Evolutionary conservation across 1,140 invertebrate genomes (phyloP).

Genomic region (Drosophila mayri): DNA sequence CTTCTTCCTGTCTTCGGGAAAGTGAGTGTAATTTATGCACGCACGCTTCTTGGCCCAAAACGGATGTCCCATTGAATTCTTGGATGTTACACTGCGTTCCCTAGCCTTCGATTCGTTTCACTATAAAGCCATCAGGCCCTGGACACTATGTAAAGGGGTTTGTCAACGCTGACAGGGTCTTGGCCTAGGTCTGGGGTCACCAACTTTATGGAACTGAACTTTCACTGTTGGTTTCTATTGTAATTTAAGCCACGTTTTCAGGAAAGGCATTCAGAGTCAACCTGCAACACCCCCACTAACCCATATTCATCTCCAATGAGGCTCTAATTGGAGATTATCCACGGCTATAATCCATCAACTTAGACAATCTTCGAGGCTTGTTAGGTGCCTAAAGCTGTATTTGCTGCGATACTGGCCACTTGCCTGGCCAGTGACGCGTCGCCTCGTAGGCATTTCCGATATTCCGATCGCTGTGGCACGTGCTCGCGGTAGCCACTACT

Average conservation of each 20-base stretch:
- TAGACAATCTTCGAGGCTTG: neutral
- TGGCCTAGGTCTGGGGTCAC: too few species aligned
- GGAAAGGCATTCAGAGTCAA: too few species aligned
- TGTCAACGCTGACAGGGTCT: neutral
- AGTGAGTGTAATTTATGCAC: slow-evolving; percentile 64
- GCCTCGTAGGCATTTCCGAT: slow-evolving; percentile 70
- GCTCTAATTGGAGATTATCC: neutral
- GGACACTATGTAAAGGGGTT: slow-evolving; percentile 1
- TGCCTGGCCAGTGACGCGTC: slow-evolving; percentile 26
- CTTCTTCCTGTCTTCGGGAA: slow-evolving; percentile 38
- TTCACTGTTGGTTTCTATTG: too few species aligned
- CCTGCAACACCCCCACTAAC: neutral
- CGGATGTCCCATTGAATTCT: slow-evolving; percentile 65
- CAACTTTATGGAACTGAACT: too few species aligned
- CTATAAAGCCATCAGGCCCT: neutral
- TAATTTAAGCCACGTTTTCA: too few species aligned
- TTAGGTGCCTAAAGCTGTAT: neutral
- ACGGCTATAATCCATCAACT: neutral
- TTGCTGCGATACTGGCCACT: slow-evolving; percentile 8
- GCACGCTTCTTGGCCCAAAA: slow-evolving; percentile 63
- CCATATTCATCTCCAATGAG: neutral
- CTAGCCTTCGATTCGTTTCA: neutral
- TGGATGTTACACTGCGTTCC: slow-evolving; percentile 5
- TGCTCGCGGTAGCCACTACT: slow-evolving; percentile 5
- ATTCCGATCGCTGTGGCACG: slow-evolving; percentile 21